Evolutionary conservation across 2,797 vertebrate species (phyloP).

Genomic region (Scyliorhinus canicula): DNA sequence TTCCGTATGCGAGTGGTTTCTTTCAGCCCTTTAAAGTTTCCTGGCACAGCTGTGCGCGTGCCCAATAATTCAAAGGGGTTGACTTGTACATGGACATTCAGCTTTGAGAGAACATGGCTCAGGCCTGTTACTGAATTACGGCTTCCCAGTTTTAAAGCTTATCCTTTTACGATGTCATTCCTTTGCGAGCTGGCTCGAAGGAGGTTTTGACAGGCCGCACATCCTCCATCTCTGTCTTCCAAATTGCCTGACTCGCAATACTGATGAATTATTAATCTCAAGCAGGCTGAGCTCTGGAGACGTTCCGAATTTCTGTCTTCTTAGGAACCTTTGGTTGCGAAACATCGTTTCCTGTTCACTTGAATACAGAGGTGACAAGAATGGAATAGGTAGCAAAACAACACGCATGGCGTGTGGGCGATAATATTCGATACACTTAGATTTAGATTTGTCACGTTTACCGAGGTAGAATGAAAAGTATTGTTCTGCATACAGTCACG

Average conservation of each 20-base stretch:
- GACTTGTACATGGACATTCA: neutral
- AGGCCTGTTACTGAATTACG: neutral
- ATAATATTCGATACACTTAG: neutral
- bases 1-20: no score
- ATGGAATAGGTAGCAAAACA: neutral
- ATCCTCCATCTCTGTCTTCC: neutral
- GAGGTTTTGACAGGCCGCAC: neutral
- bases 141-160: neutral
- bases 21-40: neutral
- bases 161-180: neutral
- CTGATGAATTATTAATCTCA: neutral
- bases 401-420: neutral
- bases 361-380: neutral
- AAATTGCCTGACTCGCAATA: neutral
- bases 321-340: neutral
- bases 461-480: no score
- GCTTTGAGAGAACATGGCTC: neutral
- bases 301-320: neutral
- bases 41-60: neutral
- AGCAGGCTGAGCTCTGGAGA: neutral
- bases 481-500: no score
- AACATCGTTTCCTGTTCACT: neutral
- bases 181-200: neutral
- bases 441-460: no score
- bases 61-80: neutral